Conservation (phyloP, 2,888 invertebrate species). For the Orthosia gothica region DNA sequence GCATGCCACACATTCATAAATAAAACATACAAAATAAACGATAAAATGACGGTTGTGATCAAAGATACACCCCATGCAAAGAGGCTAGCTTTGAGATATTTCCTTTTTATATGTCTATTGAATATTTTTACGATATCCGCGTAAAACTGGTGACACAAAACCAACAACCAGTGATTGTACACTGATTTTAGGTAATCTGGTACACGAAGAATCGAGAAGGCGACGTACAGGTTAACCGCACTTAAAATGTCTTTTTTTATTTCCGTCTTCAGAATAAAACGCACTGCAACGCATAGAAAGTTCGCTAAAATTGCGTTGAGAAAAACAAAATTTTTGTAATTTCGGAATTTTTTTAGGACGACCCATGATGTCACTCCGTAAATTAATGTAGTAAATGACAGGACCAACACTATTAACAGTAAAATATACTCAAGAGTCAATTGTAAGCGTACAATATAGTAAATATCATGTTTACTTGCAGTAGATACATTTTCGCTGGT, state of each 20-base stretch:
- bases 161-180: conserved; percentile 18
- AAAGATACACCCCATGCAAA: conserved; percentile 9
- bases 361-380: conserved; percentile 18
- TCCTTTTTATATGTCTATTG: not conserved
- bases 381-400: not conserved
- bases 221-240: no score
- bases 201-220: no score
- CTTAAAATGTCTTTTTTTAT: no score
- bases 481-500: no score
- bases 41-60: not conserved
- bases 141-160: conserved; percentile 5
- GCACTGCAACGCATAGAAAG: no score
- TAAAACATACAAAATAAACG: no score
- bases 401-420: not conserved
- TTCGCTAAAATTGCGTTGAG: conserved; percentile 10
- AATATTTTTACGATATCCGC: conserved; percentile 4
- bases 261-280: no score
- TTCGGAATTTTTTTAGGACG: not conserved
- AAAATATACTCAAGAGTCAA: no score
- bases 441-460: no score
- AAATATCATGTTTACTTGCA: no score
- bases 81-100: not conserved
- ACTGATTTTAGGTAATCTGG: no score
- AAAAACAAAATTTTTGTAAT: conserved; percentile 15
- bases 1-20: no score